Evolutionary conservation across 2,888 invertebrate genomes (phyloP).

Genomic region (Stenolophus ochropezus): DNA sequence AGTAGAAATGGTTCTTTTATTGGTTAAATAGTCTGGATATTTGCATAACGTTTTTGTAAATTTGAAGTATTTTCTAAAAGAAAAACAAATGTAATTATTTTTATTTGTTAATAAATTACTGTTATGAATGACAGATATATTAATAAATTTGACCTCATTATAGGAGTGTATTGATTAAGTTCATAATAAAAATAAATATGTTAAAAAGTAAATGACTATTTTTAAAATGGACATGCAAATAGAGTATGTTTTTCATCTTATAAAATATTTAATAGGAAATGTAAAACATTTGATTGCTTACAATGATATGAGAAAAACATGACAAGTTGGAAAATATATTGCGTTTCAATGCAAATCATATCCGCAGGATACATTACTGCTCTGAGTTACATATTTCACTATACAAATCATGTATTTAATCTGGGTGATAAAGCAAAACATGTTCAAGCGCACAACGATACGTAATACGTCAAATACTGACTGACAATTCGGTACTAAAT

Average conservation of each 20-base stretch:
- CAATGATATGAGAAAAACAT: neutral
- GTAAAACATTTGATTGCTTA: neutral
- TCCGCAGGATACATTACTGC: neutral
- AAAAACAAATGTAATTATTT: no score
- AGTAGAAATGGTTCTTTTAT: no score
- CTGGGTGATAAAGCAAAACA: slow-evolving; percentile 1
- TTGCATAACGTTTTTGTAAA: no score
- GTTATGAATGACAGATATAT: neutral
- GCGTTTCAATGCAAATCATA: neutral
- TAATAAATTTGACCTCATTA: neutral
- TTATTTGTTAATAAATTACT: neutral
- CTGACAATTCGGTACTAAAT: slow-evolving; percentile 9
- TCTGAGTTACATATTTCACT: neutral
- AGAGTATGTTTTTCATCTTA: neutral
- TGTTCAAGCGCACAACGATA: neutral
- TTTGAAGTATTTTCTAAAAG: no score
- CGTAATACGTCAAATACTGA: neutral
- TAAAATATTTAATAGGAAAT: neutral
- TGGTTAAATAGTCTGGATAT: no score
- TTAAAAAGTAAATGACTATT: neutral
- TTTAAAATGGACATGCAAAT: neutral
- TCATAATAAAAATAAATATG: neutral
- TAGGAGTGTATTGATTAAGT: neutral
- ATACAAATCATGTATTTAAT: slow-evolving; percentile 9
- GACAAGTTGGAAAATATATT: neutral